These are phyloP conservation scores for Gandaritis pyraliata DNA, from an alignment of 2,888 invertebrate genomes.

Conservation along the genomic window DNA sequence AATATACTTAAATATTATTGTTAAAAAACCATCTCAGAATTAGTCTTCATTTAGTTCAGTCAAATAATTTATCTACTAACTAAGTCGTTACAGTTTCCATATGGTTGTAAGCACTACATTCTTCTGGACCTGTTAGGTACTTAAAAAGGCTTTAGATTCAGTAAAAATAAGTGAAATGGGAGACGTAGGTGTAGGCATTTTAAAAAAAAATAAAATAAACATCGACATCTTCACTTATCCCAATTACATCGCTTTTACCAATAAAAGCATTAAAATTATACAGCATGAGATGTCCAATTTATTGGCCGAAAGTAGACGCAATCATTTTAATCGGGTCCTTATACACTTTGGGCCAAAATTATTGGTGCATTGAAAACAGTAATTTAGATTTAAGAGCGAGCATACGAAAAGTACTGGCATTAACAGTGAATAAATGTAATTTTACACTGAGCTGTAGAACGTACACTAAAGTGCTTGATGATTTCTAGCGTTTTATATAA, in stretches of 20 bases:
- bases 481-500: not conserved
- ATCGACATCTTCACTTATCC: conserved; percentile 46
- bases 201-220: conserved; percentile 20
- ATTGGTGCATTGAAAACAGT: conserved; percentile 70
- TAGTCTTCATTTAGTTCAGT: no score
- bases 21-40: no score
- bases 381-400: conserved; percentile 54
- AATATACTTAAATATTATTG: no score
- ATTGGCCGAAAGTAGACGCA: conserved; percentile 71
- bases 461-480: conserved; percentile 5
- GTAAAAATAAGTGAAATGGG: no score
- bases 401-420: conserved; percentile 28
- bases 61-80: no score
- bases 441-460: conserved; percentile 19
- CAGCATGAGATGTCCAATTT: conserved; percentile 74
- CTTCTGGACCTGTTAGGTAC: no score
- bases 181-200: no score
- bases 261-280: conserved; percentile 72
- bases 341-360: conserved; percentile 66
- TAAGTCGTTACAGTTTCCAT: no score
- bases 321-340: conserved; percentile 71
- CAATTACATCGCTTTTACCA: conserved; percentile 70
- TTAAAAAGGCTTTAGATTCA: no score
- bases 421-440: conserved; percentile 32
- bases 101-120: no score